Conservation (phyloP, 2,888 invertebrate species). For the Eupithecia inturbata region DNA sequence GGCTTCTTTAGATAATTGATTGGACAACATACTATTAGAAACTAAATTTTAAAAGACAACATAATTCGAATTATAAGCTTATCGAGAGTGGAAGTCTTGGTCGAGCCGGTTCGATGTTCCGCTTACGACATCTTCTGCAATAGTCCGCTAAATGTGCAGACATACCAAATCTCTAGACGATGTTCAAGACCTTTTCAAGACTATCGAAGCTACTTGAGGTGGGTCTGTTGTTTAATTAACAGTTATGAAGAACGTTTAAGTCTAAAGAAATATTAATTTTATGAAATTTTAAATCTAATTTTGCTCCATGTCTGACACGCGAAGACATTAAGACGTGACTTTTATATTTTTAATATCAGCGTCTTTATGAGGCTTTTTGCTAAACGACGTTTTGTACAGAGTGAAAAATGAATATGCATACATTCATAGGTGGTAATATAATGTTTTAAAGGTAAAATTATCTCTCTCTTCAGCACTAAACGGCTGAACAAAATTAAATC, state of each 20-base stretch:
- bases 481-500: too few relatives aligned
- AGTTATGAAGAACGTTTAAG: slow-evolving; percentile 48
- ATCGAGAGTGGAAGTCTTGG: background rate
- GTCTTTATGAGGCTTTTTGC: slow-evolving; percentile 12
- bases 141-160: slow-evolving; percentile 25
- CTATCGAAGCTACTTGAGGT: slow-evolving; percentile 54
- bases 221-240: slow-evolving; percentile 49
- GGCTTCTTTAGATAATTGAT: too few relatives aligned
- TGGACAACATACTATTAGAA: background rate
- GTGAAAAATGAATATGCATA: background rate
- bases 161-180: slow-evolving; percentile 45
- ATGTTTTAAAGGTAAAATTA: background rate
- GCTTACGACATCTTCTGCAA: background rate
- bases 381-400: background rate
- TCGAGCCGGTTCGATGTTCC: background rate
- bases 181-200: slow-evolving; percentile 53
- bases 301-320: slow-evolving; percentile 39
- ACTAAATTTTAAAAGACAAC: background rate
- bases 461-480: background rate
- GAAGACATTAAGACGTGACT: slow-evolving; percentile 30
- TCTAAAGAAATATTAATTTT: slow-evolving; percentile 47
- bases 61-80: background rate
- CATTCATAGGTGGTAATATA: background rate
- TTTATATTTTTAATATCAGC: slow-evolving; percentile 20
- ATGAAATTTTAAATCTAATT: slow-evolving; percentile 42